Percentiles rank a stretch among this genome's conserved stretches.
These are phyloP conservation scores for Alligator sinensis DNA, from an alignment of 2,113 vertebrate species.

Conservation along the genomic window DNA sequence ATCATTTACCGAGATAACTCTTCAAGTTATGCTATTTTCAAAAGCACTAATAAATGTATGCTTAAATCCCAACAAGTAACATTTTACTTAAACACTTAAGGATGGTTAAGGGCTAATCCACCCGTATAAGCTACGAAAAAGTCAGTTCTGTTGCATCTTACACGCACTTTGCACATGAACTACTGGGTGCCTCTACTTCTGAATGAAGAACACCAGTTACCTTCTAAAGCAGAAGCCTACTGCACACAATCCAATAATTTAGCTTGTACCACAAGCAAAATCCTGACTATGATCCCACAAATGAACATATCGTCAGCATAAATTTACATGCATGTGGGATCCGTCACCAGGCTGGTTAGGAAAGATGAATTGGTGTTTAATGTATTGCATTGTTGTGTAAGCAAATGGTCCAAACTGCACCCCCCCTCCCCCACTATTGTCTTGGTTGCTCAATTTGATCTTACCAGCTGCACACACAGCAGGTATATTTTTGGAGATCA, in stretches of 20 bases:
- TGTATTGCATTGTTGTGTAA: rapidly evolving
- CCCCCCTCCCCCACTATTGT: too few species aligned
- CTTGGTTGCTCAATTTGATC: not conserved
- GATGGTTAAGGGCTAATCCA: not conserved
- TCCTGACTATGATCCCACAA: not conserved
- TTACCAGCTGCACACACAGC: not conserved
- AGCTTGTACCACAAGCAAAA: rapidly evolving
- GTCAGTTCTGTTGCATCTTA: not conserved
- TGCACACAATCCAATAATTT: not conserved
- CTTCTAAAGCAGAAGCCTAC: rapidly evolving
- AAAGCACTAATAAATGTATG: not conserved
- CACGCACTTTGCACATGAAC: rapidly evolving
- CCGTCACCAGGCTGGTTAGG: too few species aligned
- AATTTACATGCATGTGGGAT: not conserved
- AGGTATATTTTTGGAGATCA: not conserved
- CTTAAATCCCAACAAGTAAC: not conserved
- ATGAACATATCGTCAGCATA: rapidly evolving
- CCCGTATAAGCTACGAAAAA: not conserved
- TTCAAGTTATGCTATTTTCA: not conserved
- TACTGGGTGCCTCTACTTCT: not conserved
- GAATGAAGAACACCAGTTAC: not conserved
- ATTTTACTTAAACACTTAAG: not conserved
- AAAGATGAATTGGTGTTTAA: not conserved
- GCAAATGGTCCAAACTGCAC: not conserved
- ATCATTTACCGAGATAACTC: not conserved